Evolutionary conservation across 2,113 vertebrate genomes (phyloP), one percentile per base, ranked within the genome.

Genomic region (Pangasianodon hypophthalmus): DNA sequence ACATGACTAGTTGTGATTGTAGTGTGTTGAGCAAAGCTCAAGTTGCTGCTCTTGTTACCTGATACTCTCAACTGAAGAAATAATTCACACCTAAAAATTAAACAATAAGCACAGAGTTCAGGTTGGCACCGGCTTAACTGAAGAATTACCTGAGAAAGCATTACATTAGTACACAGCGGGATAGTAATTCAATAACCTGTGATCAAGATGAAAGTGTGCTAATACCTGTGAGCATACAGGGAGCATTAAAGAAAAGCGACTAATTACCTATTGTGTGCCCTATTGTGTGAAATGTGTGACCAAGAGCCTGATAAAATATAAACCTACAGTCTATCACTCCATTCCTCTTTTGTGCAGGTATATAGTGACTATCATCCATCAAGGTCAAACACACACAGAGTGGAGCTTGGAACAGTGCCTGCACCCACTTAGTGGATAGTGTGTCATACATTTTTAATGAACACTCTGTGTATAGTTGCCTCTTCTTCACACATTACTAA

Each of bases 361-460:
- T 48, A 48, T 52, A 48, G 60, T 44, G 7, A 44, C 41, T 71
- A 26, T 26, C 14, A 44, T 85, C 29, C 86, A 85, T 86, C 62
- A 90, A 88, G 86, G 86, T 86, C 75, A 48, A 75, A 29, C 8
- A 44, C 8, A 44, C 26, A 24, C 29, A 85, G 18, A 48, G 29
- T 73, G 46, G 6, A 64, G 69, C 41, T 52, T 90, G 79, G 83
- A 73, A 64, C 32, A 13, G n/a, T 52, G 56, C 81, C 85, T 60
- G 56, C 29, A 67, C n/a, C 21, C 46, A 80, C 71, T 32, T 71
- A 52, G 11, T 52, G n/a, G 37, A 79, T 60, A 48, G 67, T 62
- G 54, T 10, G 26, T 85, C 88, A 90, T 88, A 62, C 84, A 90
- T 90, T 81, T 81, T 91, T 90, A 82, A 91, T 91, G 89, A 86